Evolutionary conservation across 2,113 vertebrate species (phyloP).

Genomic region (Burhinus oedicnemus): DNA sequence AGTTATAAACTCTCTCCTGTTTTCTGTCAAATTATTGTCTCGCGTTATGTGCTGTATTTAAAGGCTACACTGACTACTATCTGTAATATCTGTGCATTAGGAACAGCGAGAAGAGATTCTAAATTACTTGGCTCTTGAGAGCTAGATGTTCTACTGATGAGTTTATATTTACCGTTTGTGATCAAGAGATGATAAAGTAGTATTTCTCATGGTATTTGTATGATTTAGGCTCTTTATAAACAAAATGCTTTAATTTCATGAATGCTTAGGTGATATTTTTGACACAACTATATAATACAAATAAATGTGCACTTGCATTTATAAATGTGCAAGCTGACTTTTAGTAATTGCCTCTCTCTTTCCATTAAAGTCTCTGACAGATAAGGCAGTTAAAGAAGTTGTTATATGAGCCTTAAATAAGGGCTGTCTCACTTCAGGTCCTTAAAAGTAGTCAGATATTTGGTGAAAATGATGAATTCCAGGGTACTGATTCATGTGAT

Average conservation of each 20-base stretch:
- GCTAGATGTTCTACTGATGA: background rate
- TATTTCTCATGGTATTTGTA: background rate
- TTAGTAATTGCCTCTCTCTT: background rate
- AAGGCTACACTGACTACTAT: background rate
- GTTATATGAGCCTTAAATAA: background rate
- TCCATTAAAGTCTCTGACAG: background rate
- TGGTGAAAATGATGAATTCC: conserved; percentile 80
- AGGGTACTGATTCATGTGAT: conserved; percentile 77
- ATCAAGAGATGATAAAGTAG: background rate
- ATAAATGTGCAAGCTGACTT: background rate
- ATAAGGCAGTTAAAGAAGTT: background rate
- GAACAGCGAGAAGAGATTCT: background rate
- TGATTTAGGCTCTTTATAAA: background rate
- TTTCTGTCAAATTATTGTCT: background rate
- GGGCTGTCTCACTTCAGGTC: background rate
- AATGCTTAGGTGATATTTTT: background rate
- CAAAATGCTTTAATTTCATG: background rate
- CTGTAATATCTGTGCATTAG: background rate
- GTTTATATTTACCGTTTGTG: background rate
- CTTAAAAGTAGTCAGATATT: background rate
- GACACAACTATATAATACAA: background rate
- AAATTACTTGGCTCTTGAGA: background rate
- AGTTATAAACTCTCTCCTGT: background rate
- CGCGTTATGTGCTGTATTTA: background rate
- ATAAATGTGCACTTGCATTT: background rate